These are phyloP conservation scores for Cremastinae sp. DNA, from an alignment of 2,888 invertebrate species.

Conservation along the genomic window DNA sequence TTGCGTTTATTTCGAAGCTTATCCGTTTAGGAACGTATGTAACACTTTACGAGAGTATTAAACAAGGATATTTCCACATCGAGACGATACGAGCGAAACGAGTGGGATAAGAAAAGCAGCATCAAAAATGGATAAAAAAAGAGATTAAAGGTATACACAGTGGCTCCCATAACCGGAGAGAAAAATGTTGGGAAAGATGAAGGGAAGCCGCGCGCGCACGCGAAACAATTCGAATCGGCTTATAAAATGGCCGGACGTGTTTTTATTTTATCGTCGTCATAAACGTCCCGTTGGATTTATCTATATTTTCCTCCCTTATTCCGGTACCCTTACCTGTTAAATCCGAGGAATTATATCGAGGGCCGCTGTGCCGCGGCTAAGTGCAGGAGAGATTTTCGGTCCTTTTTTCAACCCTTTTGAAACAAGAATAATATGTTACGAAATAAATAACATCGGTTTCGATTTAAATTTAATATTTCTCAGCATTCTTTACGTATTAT, in stretches of 20 bases:
- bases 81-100: not conserved
- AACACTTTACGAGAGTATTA: conserved; percentile 27
- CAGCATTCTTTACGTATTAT: too few species aligned
- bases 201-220: conserved; percentile 36
- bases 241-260: conserved; percentile 58
- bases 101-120: conserved; percentile 23
- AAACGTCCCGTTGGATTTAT: conserved; percentile 60
- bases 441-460: too few species aligned
- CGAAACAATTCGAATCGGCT: conserved; percentile 59
- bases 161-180: conserved; percentile 2
- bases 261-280: conserved; percentile 64
- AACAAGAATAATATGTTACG: too few species aligned
- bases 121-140: conserved; percentile 22
- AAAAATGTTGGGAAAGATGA: conserved; percentile 26
- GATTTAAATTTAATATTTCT: too few species aligned
- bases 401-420: conserved; percentile 16
- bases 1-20: conserved; percentile 17
- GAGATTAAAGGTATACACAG: conserved; percentile 25
- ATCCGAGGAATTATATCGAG: conserved; percentile 16
- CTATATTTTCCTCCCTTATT: conserved; percentile 34
- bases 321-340: conserved; percentile 29
- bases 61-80: conserved; percentile 31
- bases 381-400: conserved; percentile 39
- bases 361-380: conserved; percentile 13
- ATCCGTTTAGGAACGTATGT: conserved; percentile 14